phyloP scores from a whole-genome alignment of 23 tunicate genomes.

The Trididemnum clinides region DNA sequence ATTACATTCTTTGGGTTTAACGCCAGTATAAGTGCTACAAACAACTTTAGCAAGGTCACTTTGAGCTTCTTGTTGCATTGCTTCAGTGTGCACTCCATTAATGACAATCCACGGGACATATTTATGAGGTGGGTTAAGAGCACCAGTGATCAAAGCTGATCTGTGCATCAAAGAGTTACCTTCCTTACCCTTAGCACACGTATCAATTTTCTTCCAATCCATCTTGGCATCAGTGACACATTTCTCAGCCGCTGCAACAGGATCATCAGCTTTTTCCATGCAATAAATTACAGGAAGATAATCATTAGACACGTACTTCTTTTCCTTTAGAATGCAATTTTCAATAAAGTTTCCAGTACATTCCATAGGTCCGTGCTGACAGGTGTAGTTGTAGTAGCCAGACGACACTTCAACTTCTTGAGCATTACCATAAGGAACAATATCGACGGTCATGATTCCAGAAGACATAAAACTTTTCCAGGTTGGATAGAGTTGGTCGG shows the following conservation, averaged over 20 bases:
- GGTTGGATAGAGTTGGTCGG: conserved; percentile 73
- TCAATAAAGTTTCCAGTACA: conserved; percentile 80
- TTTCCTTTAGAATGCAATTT: conserved; percentile 72
- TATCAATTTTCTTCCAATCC: conserved; percentile 55
- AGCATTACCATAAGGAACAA: conserved; percentile 88
- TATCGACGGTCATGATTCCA: conserved; percentile 57
- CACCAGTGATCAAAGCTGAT: conserved; percentile 57
- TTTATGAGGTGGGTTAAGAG: conserved; percentile 58
- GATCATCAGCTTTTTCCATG: conserved; percentile 70
- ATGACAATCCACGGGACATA: conserved; percentile 80
- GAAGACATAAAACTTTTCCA: conserved; percentile 52
- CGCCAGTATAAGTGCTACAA: conserved; percentile 72
- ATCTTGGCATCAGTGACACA: conserved; percentile 48
- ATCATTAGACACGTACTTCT: conserved; percentile 30
- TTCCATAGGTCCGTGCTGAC: conserved; percentile 91
- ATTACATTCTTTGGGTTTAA: conserved; percentile 46
- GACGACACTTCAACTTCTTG: conserved; percentile 50
- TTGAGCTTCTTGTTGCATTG: conserved; percentile 77
- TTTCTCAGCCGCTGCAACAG: conserved; percentile 65
- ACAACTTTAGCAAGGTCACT: conserved; percentile 46
- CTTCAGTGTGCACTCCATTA: conserved; percentile 76
- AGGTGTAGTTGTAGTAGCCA: conserved; percentile 76
- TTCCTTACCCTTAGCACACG: conserved; percentile 69
- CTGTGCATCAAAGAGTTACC: conserved; percentile 83
- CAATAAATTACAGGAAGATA: conserved; percentile 84